Evolutionary conservation across 92 coral and sea anemone species (phyloP), one percentile per base, ranked within the genome.

Genomic region (Chrysogorgia sp.): DNA sequence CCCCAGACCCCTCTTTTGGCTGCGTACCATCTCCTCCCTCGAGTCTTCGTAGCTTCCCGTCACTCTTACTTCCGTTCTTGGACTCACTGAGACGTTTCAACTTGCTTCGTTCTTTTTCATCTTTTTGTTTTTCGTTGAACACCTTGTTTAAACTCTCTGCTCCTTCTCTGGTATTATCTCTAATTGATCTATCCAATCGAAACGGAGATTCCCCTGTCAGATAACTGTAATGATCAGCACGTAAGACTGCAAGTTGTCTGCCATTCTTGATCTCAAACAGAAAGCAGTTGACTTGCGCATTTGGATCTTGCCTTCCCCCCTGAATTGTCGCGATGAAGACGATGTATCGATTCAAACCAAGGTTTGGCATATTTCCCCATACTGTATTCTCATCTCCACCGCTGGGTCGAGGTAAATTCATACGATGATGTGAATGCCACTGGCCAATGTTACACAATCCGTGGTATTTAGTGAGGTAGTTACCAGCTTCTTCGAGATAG

Each of bases 361-460:
- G 88, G 34, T 78, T 59, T 0, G 88, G 90, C 96, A 92, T 92
- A 72, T 92, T 92, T 8, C 53, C 71, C 96, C 96, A 92, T 13
- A 92, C 97, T 4, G 97, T 93, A 41, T 58, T 84, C 61, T 90
- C 84, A 75, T 93, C 97, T 64, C 92, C 97, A 4, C 84, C 81
- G 41, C 97, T 92, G 34, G 97, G 97, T 32, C 81, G 64, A 9
- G 88, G 85, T 71, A 92, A 52, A 26, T 75, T 85, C 14, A 81
- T 85, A 35, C 76, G 88, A 60, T 92, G 97, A 69, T 92, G 97
- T 3, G 97, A 92, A 81, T 92, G 97, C 97, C 97, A 92, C 72
- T 92, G 96, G n/a, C 97, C 97, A 40, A 92, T 90, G 81, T 92
- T 91, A 33, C 97, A 92, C 45, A 92, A 67, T 47, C 96, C 96